Percentiles rank a stretch among this genome's conserved stretches.
Conservation (phyloP, 2,113 vertebrate species). For the Spermophilus dauricus region DNA sequence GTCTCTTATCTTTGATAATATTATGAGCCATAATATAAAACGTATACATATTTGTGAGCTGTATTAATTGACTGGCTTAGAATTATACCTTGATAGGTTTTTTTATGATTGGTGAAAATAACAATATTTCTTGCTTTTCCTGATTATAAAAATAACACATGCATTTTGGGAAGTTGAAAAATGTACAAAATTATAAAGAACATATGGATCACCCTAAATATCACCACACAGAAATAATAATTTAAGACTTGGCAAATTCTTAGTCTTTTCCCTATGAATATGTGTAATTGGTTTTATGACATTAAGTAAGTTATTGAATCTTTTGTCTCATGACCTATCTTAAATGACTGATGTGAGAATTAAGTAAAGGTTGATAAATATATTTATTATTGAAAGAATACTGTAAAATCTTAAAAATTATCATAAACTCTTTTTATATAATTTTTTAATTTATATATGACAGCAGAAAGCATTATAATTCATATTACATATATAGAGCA, state of each 20-base stretch:
- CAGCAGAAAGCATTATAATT: too few species aligned
- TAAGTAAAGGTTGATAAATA: background rate
- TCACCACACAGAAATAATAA: background rate
- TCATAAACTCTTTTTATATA: too few species aligned
- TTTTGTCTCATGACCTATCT: background rate
- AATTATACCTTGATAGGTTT: background rate
- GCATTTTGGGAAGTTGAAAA: conserved; percentile 35
- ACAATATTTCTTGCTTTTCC: conserved; percentile 40
- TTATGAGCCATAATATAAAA: background rate
- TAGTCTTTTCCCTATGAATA: background rate
- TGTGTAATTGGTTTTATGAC: background rate
- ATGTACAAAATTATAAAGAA: background rate
- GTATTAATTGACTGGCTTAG: background rate
- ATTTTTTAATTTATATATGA: too few species aligned
- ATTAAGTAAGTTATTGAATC: background rate
- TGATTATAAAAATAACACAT: conserved; percentile 52
- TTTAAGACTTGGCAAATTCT: background rate
- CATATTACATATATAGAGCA: too few species aligned
- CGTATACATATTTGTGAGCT: background rate
- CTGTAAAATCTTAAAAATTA: background rate
- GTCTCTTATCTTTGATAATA: background rate
- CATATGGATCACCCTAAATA: background rate
- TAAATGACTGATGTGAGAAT: conserved; percentile 23
- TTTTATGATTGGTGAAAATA: background rate
- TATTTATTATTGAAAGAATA: background rate